phyloP scores from a whole-genome alignment of 2,113 vertebrate genomes.

The Pollimyrus isidori region DNA sequence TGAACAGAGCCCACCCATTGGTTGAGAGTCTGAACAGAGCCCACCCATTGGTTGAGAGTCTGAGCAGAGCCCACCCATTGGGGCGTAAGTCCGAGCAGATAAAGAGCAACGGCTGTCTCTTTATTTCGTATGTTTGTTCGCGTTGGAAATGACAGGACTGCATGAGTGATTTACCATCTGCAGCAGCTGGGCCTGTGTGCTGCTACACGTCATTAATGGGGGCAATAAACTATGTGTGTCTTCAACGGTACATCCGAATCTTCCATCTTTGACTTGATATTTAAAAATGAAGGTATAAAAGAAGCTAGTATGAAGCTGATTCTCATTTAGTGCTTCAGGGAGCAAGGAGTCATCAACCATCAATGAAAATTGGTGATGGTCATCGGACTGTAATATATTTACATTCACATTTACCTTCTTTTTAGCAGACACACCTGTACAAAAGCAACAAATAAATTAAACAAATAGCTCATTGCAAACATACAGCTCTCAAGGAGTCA shows the following conservation, averaged over 20 bases:
- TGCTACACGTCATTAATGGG: background rate
- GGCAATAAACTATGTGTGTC: background rate
- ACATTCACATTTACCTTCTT: background rate
- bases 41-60: background rate
- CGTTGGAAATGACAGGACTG: background rate
- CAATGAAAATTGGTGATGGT: background rate
- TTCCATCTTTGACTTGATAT: background rate
- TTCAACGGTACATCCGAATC: background rate
- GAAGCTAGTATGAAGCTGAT: background rate
- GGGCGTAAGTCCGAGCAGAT: background rate
- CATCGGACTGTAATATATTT: background rate
- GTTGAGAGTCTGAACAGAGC: background rate
- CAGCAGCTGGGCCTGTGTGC: background rate
- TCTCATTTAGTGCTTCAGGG: background rate
- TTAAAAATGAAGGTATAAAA: background rate
- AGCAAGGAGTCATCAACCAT: background rate
- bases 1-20: background rate
- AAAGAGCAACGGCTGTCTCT: background rate
- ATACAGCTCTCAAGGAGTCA: background rate
- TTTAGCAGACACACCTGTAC: background rate
- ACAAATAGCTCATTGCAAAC: background rate
- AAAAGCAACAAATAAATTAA: background rate
- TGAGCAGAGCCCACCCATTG: background rate
- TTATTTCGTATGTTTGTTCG: background rate
- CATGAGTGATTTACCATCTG: background rate